Evolutionary conservation across 1,140 invertebrate genomes (phyloP).

Genomic region (Thaumatotibia leucotreta): DNA sequence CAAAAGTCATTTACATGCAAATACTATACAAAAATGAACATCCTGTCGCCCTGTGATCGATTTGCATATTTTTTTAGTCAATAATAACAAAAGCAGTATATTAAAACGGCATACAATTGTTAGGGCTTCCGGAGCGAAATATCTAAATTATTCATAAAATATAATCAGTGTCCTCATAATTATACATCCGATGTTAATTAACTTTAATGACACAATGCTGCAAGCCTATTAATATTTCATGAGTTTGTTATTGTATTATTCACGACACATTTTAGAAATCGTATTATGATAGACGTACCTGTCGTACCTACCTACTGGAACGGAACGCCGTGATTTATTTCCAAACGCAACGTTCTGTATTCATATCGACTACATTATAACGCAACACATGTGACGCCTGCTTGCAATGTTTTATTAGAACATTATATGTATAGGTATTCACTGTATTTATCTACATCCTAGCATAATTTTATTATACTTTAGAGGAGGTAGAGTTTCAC

Average conservation of each 20-base stretch:
- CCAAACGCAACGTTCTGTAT: neutral
- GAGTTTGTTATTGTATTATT: conserved; percentile 13
- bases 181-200: conserved; percentile 52
- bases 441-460: neutral
- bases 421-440: neutral
- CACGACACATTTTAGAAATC: conserved; percentile 12
- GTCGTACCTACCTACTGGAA: neutral
- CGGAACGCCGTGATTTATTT: neutral
- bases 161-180: conserved; percentile 63
- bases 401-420: neutral
- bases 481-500: too few relatives aligned
- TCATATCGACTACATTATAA: conserved; percentile 2
- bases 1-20: conserved; percentile 69
- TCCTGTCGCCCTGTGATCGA: conserved; percentile 67
- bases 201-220: conserved; percentile 5
- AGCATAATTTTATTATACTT: too few relatives aligned
- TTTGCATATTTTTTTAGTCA: conserved; percentile 73
- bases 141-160: conserved; percentile 68
- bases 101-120: conserved; percentile 58
- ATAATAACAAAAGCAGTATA: conserved; percentile 64
- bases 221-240: conserved; percentile 7
- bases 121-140: conserved; percentile 54
- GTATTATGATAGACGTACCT: conserved; percentile 14
- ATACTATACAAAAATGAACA: conserved; percentile 72
- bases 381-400: neutral